Percentiles rank a stretch among this genome's conserved stretches.
These are phyloP conservation scores for Adelosebastes latens DNA, from an alignment of 2,797 vertebrate genomes.

Conservation along the genomic window DNA sequence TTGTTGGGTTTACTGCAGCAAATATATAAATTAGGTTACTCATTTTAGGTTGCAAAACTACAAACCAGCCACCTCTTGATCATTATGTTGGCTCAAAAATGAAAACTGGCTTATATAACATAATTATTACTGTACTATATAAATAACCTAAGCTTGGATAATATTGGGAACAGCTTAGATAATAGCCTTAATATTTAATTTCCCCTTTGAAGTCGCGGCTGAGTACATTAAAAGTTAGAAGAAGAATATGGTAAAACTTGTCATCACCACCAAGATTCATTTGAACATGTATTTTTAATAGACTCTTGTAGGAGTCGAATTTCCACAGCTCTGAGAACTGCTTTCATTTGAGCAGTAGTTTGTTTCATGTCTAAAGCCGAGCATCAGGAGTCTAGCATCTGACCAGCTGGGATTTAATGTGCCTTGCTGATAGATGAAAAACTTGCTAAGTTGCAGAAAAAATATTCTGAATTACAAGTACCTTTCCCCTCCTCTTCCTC, in stretches of 20 bases:
- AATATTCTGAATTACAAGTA: conserved; percentile 72
- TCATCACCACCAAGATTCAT: conserved; percentile 74
- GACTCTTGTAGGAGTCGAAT: conserved; percentile 63
- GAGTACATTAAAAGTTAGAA: conserved; percentile 75
- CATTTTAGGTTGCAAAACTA: conserved; percentile 59
- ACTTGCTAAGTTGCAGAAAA: conserved; percentile 78
- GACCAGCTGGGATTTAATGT: conserved; percentile 81
- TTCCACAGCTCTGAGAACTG: conserved; percentile 54
- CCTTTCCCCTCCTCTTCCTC: conserved; percentile 1
- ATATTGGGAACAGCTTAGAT: conserved; percentile 75
- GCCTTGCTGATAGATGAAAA: conserved; percentile 74
- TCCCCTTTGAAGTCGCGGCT: conserved; percentile 70
- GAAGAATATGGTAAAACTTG: conserved; percentile 75
- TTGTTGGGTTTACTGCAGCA: conserved; percentile 62
- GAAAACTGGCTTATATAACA: conserved; percentile 59
- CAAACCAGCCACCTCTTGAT: conserved; percentile 54
- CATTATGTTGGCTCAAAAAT: conserved; percentile 36
- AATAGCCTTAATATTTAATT: conserved; percentile 81
- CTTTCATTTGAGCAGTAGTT: conserved; percentile 72
- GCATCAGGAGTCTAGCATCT: conserved; percentile 63
- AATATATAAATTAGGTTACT: conserved; percentile 62
- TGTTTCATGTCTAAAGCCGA: conserved; percentile 76
- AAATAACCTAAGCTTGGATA: conserved; percentile 72
- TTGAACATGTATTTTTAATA: conserved; percentile 79
- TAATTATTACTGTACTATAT: conserved; percentile 64